These are phyloP conservation scores for Malthinus seriepunctatus DNA, from an alignment of 2,888 invertebrate genomes.

Conservation along the genomic window DNA sequence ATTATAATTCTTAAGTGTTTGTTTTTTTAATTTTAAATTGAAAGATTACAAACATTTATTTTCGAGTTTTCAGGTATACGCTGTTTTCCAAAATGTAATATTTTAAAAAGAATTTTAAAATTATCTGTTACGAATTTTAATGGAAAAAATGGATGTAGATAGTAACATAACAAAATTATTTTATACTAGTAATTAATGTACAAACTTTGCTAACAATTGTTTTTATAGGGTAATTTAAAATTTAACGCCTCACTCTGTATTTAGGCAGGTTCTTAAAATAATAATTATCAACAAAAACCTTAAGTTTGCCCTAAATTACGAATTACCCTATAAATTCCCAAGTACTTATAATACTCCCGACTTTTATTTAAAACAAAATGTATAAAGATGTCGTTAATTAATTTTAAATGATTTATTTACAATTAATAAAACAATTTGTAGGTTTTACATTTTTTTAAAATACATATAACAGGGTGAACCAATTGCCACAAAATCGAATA, in stretches of 20 bases:
- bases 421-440: background rate
- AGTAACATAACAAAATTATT: background rate
- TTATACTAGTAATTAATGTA: background rate
- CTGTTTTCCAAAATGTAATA: background rate
- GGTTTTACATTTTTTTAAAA: background rate
- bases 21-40: conserved; percentile 1
- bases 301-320: too few species aligned
- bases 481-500: too few species aligned
- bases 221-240: too few species aligned
- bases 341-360: background rate
- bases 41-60: background rate
- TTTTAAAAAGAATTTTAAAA: background rate
- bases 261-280: too few species aligned
- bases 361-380: conserved; percentile 9
- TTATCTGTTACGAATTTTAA: background rate
- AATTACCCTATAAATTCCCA: too few species aligned
- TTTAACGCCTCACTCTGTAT: too few species aligned
- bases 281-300: too few species aligned
- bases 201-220: too few species aligned
- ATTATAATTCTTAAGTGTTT: background rate
- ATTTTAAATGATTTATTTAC: too few species aligned
- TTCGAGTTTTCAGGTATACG: background rate
- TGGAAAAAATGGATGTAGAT: background rate
- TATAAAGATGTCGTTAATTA: conserved; percentile 9
- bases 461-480: too few species aligned